Conservation (phyloP, 2,797 vertebrate species). For the Pseudomugil tenellus region DNA sequence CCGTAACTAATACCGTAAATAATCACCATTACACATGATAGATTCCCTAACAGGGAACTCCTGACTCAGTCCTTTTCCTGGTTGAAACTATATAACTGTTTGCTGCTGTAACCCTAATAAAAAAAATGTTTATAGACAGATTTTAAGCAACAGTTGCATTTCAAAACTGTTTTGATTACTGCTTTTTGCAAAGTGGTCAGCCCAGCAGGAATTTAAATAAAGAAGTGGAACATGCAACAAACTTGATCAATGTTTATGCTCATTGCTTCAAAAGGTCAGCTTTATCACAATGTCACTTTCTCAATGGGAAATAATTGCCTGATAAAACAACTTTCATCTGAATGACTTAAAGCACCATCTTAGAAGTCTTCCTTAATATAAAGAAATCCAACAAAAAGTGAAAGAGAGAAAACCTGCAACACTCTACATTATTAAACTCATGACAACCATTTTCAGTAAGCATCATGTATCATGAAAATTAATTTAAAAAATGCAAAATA, state of each 20-base stretch:
- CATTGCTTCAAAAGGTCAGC: background rate
- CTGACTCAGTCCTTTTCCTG: too few species aligned
- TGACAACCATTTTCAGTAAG: too few species aligned
- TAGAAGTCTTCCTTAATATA: background rate
- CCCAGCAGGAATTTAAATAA: background rate
- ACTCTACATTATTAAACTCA: too few species aligned
- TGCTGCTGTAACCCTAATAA: too few species aligned
- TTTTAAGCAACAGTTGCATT: too few species aligned
- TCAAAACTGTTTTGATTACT: too few species aligned
- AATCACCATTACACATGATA: too few species aligned
- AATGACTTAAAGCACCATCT: background rate
- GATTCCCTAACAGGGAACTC: too few species aligned
- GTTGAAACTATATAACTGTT: too few species aligned
- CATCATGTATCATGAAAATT: background rate
- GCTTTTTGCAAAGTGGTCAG: background rate
- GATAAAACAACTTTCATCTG: background rate
- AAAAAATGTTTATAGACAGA: too few species aligned
- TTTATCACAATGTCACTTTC: slow-evolving; percentile 5
- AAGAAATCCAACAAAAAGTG: background rate
- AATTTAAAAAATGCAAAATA: background rate
- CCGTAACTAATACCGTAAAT: too few species aligned
- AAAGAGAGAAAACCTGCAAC: background rate
- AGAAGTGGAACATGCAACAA: background rate
- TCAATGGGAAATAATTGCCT: background rate
- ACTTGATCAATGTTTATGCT: background rate